Base-by-base conservation (phyloP, 2,888 invertebrate genomes). In the Scelioninae gen. 1 region DNA sequence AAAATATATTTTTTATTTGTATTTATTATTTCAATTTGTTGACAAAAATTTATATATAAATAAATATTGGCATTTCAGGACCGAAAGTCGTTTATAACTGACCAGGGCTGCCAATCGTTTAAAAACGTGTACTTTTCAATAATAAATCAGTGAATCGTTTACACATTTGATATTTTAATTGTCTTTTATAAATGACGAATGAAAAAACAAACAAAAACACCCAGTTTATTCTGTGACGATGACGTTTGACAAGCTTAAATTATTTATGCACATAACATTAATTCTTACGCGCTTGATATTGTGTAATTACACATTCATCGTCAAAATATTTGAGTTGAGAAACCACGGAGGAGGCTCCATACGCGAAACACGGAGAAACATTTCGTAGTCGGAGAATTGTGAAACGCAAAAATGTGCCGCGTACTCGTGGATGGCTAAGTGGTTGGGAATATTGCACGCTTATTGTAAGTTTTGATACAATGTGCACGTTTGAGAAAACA, bases 241-340 rank as follows among this genome's bases (percentile, higher is more conserved):
- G 34, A 34, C 40, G 23, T 40, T 40, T 23, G 58, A 58, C 51
- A 38, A 5, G 11, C 43, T 8, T 56, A 23, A 47, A 58, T 56
- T 56, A 69, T 56, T 47, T 68, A 77, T 77, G 38, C 63, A 55
- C 69, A 62, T 69, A 34, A 47, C 34, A 63, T 77, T 55, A 56
- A 69, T 63, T 78, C 45, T 65, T 40, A 55, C n/a, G 51, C 53
- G 66, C 23, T 34, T 34, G 51, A 34, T 31, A 58, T 72, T 80
- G 72, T 31, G 60, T 15, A 72, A 68, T 55, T 38, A 23, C 10
- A 34, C 53, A 74, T 78, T 78, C 55, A 66, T 72, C 78, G 38
- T 72, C 72, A 53, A 79, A 79, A 79, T 79, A 74, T 66, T 79
- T 68, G 45, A 65, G 66, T 79, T 79, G 79, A 13, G 65, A 66